Conservation (phyloP, 1,140 invertebrate species). For the Diploscapter pachys region DNA sequence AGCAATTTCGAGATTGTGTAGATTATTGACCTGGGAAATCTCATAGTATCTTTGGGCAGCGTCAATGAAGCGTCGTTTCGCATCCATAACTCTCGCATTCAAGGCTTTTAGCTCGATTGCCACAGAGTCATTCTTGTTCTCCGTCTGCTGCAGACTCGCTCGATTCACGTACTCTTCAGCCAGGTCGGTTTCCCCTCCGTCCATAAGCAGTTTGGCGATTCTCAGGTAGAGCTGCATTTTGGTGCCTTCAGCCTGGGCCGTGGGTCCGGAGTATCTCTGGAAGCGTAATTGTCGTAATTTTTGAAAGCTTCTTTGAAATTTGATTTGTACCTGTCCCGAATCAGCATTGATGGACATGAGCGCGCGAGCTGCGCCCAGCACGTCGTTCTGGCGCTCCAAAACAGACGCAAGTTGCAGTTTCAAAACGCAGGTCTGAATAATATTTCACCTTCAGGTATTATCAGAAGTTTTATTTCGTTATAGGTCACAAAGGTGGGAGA, state of each 20-base stretch:
- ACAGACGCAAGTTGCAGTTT: too few species aligned
- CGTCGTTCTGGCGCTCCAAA: too few species aligned
- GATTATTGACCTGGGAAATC: conserved; percentile 71
- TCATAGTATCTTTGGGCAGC: conserved; percentile 97
- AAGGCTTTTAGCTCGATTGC: conserved; percentile 91
- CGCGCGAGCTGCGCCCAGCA: too few species aligned
- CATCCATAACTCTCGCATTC: conserved; percentile 83
- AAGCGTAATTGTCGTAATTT: background rate
- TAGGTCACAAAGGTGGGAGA: too few species aligned
- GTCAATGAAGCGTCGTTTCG: conserved; percentile 94
- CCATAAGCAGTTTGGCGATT: conserved; percentile 90
- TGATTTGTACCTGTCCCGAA: too few species aligned
- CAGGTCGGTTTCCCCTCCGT: conserved; percentile 92
- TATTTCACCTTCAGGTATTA: too few species aligned
- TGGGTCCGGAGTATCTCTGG: background rate
- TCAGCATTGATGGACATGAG: too few species aligned
- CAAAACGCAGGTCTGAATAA: too few species aligned
- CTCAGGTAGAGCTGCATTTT: conserved; percentile 91
- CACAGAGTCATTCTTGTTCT: conserved; percentile 81
- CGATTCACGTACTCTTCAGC: conserved; percentile 95
- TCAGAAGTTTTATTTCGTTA: too few species aligned
- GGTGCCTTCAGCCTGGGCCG: too few species aligned
- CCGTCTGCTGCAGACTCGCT: conserved; percentile 85
- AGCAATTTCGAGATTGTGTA: background rate
- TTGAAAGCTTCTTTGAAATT: background rate